Base-by-base conservation (phyloP, 2,113 vertebrate species). In the Hippocampus guttulatus region DNA sequence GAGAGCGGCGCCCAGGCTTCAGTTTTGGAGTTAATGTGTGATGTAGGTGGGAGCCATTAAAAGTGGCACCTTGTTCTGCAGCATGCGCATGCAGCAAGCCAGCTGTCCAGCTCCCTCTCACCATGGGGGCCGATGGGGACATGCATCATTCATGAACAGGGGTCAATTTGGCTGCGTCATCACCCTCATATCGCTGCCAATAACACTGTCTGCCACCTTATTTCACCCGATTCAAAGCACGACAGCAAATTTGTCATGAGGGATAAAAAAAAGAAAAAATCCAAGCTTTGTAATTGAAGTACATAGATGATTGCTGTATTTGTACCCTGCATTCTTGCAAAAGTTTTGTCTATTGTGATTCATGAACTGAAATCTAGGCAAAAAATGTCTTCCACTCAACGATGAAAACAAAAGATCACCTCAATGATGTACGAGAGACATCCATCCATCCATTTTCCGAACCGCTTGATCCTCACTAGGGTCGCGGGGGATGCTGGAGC, bases 41-140 rank as follows among this genome's bases (percentile, higher is more conserved):
- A 58, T 47, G 71, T 40, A 15, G 33, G 70, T 51, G 57, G 55
- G 65, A 62, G 74, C 76, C 68, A 76, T 75, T 70, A 87, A 84
- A 67, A 70, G 55, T 71, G 82, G 87, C 85, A 89, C 87, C 89
- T 88, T 88, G 88, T 91, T 91, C 88, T 91, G 90, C 88, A 91
- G 86, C 89, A 88, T 89, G 87, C 87, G 79, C 88, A 88, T 85
- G 84, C 84, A 83, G 79, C 83, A 81, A 63, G 76, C 80, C 83
- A 82, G 82, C 86, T 88, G 83, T 87, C 84, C 81, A 47, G 23
- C 64, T 78, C 73, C 77, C 77, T 79, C 83, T 87, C 81, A 79
- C 81, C 78, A 71, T 81, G 82, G 80, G 81, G 70, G 76, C 82
- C 49, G 25, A 69, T 65, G 60, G 83, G 76, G 76, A 76, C 74